These are phyloP conservation scores for Turritopsis rubra DNA, from an alignment of 30 jellyfish, hydroid and myxozoan genomes.

Conservation along the genomic window DNA sequence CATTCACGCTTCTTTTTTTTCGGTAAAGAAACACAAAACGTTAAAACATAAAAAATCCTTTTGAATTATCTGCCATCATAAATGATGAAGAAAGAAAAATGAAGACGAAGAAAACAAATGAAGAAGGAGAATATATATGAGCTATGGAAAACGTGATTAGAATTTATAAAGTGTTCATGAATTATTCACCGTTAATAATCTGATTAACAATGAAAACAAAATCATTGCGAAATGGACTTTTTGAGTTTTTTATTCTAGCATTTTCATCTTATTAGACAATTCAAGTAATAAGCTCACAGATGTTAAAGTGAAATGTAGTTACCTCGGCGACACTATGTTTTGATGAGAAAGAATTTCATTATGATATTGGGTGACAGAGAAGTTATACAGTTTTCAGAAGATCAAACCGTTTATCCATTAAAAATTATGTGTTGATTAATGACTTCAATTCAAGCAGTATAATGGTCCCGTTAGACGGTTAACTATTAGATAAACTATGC, in stretches of 20 bases:
- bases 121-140: no score
- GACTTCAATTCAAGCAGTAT: no score
- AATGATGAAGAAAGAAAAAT: not conserved
- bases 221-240: not conserved
- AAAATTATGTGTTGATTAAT: no score
- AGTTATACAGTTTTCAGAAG: not conserved
- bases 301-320: not conserved
- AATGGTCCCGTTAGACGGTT: no score
- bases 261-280: not conserved
- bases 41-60: not conserved
- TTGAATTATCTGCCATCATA: not conserved
- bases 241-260: constrained; percentile 7
- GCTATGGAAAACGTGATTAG: no score
- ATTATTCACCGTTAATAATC: not conserved
- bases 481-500: no score
- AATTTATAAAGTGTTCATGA: not conserved
- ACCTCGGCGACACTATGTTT: no score
- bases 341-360: not conserved
- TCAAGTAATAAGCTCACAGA: not conserved
- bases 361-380: not conserved
- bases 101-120: not conserved
- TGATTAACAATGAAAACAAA: not conserved
- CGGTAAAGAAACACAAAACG: not conserved
- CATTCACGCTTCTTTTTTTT: no score
- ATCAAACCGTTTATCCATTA: no score